phyloP scores from a whole-genome alignment of 2,888 invertebrate genomes.

The Luperina nickerlii region DNA sequence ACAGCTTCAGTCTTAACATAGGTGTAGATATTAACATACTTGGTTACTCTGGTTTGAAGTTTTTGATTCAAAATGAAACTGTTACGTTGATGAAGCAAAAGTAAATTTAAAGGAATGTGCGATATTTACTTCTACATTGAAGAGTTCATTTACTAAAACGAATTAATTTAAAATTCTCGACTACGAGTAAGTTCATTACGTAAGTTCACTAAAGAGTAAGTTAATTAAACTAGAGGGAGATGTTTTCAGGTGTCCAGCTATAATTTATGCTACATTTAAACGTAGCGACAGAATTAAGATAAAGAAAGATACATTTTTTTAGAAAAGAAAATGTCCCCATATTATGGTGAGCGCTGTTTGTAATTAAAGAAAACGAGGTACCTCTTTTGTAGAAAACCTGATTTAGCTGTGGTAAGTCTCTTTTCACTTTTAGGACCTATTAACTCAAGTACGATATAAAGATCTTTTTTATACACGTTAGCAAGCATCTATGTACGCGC shows the following conservation, averaged over 20 bases:
- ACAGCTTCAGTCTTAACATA: no score
- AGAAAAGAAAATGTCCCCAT: conserved; percentile 11
- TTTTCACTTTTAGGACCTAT: not conserved
- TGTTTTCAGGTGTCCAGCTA: conserved; percentile 55
- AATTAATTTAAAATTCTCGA: conserved; percentile 42
- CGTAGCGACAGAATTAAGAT: conserved; percentile 26
- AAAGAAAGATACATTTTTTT: conserved; percentile 12
- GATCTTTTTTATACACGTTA: not conserved
- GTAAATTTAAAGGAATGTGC: not conserved
- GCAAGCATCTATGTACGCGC: no score
- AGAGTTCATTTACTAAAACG: conserved; percentile 17
- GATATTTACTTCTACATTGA: not conserved
- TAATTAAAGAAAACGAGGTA: conserved; percentile 28
- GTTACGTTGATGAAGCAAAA: not conserved
- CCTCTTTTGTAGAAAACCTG: not conserved
- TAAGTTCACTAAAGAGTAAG: conserved; percentile 28
- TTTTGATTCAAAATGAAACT: not conserved
- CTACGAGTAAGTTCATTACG: conserved; percentile 40
- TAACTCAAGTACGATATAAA: not conserved
- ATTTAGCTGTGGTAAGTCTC: not conserved
- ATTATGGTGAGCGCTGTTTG: not conserved
- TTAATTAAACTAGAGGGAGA: conserved; percentile 52
- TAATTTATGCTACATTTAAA: conserved; percentile 47
- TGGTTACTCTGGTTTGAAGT: not conserved
- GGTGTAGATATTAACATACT: not conserved